Base-by-base conservation (phyloP, 2,797 vertebrate species). In the Denticeps clupeoides region DNA sequence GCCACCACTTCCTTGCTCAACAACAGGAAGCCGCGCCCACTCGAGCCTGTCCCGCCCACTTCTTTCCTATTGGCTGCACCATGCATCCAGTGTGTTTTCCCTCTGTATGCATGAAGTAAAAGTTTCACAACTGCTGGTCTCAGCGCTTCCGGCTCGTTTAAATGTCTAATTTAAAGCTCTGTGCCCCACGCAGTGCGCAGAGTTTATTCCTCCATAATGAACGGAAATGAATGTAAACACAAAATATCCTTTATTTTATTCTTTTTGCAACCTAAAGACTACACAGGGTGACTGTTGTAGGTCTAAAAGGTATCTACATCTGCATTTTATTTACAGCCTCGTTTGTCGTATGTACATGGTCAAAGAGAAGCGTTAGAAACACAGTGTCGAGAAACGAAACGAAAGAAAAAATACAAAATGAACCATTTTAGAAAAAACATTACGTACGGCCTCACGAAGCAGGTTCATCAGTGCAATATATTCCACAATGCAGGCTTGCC, bases 281-380 rank as follows among this genome's bases (percentile, higher is more conserved):
- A 96, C 90, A 93, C 89, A 80, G 77, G 80, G 74, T 90, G 82
- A 88, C 89, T 77, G 85, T 81, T 87, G 86, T 85, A 87, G 80
- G 84, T 69, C 89, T 91, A 93, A 89, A 90, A 89, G 85, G 84
- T 92, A 90, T 93, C 90, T 94, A 95, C 90, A 96, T 86, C 87
- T 89, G 90, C 89, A 81, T 80, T 82, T 79, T 89, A 93, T 94
- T 86, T 95, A 97, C 92, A 98, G 89, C 87, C 80, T 69, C 71
- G 33, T 62, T 72, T 73, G 72, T 72, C 73, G 70, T 96, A 95
- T 95, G 87, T 92, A 96, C 89, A 96, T 53, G 77, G 80, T 88
- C 83, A 82, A 70, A 89, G 88, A 89, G 85, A 90, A 89, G 85
- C 82, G 77, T 86, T 87, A 88, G 83, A 90, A 93, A 95, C 88